Evolutionary conservation across 2,888 invertebrate genomes (phyloP), one percentile per base, ranked within the genome.

Genomic region (Apomyelois bistriatella): DNA sequence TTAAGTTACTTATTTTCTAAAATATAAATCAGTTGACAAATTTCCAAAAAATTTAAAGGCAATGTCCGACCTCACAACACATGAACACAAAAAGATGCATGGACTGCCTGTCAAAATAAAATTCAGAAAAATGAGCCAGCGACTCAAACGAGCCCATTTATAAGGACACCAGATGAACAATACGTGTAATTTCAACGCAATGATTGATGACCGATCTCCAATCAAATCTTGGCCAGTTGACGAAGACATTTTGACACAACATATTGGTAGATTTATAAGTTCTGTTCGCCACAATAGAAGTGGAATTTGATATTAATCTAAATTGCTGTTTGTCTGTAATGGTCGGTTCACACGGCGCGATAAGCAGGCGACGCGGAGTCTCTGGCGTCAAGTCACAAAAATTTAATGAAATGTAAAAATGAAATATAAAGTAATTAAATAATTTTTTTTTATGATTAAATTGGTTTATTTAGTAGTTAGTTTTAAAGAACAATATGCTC

Each of bases 171-270:
- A 35, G 62, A 66, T 75, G 84, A 86, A 88, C 86, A 88, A 88
- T 88, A 73, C 74, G 69, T 65, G 74, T 86, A 85, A 87, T 88
- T 85, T 79, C 72, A 70, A 79, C 68, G 73, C 70, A 66, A 58
- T 88, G 89, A 89, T 89, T 82, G 86, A 59, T 88, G 89, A 89
- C 87, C 82, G 85, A 88, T 88, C 66, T 81, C 75, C 83, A 72
- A 82, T 82, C 77, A 52, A 48, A 53, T 58, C 53, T 37, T 36
- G 36, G 48, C 9, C 36, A 36, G 48, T 69, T 82, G 81, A 80
- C 80, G 79, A 78, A 76, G 70, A 70, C 73, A 66, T 71, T 76
- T 72, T 75, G 75, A 76, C 72, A 68, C 62, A 58, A 64, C 62
- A 63, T 66, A 74, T 76, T 70, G 70, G 66, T 67, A 70, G 76